Evolutionary conservation across 2,888 invertebrate species (phyloP).

Genomic region (Limnephilus rhombicus): DNA sequence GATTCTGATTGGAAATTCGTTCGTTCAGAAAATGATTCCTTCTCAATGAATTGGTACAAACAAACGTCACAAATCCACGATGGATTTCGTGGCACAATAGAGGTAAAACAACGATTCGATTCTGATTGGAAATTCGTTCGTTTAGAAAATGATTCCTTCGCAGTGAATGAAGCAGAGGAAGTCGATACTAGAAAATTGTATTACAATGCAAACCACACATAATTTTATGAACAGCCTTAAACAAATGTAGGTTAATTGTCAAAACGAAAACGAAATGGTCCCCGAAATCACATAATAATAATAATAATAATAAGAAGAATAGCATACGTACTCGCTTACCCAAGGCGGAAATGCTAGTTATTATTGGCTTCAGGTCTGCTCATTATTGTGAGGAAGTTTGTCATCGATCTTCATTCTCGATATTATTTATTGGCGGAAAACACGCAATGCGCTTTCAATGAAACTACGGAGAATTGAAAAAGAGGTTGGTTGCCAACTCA

Average conservation of each 20-base stretch:
- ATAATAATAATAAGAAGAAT: not conserved
- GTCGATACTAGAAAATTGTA: not conserved
- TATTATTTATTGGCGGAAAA: conserved; percentile 15
- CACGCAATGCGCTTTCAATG: conserved; percentile 26
- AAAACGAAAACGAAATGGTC: not conserved
- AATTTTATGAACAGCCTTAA: not conserved
- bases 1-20: not conserved
- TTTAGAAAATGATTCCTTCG: not conserved
- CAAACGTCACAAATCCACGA: no score
- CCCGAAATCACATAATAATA: not conserved
- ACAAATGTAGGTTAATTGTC: not conserved
- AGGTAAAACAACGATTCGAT: not conserved
- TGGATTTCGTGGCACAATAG: no score
- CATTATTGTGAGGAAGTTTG: conserved; percentile 21
- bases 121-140: not conserved
- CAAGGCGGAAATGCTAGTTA: conserved; percentile 19
- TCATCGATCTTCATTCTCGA: conserved; percentile 28
- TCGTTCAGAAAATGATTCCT: not conserved
- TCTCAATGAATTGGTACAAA: no score
- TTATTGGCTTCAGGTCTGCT: conserved; percentile 8
- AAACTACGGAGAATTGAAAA: not conserved
- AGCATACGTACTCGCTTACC: not conserved
- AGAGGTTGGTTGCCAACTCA: not conserved
- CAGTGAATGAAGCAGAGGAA: not conserved
- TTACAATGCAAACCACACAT: not conserved